Conservation (phyloP, 2,797 vertebrate genomes). For the Bovichtus variegatus region DNA sequence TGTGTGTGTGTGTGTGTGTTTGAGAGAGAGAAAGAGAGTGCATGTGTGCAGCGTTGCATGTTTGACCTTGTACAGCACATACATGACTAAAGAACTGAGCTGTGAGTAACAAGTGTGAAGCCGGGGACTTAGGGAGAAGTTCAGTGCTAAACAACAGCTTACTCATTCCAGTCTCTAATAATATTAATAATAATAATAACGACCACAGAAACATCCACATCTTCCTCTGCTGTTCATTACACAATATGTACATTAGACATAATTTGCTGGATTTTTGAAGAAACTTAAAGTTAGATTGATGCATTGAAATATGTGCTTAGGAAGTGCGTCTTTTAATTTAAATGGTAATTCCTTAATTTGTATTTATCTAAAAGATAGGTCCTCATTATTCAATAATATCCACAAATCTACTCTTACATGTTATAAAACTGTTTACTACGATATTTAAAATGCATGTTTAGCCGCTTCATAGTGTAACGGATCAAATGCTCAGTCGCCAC, state of each 20-base stretch:
- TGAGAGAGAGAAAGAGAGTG: not conserved
- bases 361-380: not conserved
- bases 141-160: conserved; percentile 14
- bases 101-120: conserved; percentile 49
- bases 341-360: not conserved
- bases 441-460: conserved; percentile 12
- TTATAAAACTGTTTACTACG: not conserved
- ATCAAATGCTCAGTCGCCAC: not conserved
- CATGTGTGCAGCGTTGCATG: not conserved
- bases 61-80: conserved; percentile 37
- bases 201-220: conserved; percentile 13
- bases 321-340: not conserved
- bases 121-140: conserved; percentile 23
- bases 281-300: not conserved
- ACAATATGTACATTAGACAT: not conserved
- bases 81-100: conserved; percentile 43
- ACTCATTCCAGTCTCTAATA: conserved; percentile 7
- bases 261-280: not conserved
- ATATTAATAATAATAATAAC: not conserved
- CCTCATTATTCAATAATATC: not conserved
- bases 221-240: not conserved
- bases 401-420: not conserved
- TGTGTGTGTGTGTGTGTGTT: not conserved
- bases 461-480: not conserved
- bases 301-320: not conserved